These are phyloP conservation scores for Gallinago stenura DNA, from an alignment of 2,797 vertebrate species.

Conservation along the genomic window DNA sequence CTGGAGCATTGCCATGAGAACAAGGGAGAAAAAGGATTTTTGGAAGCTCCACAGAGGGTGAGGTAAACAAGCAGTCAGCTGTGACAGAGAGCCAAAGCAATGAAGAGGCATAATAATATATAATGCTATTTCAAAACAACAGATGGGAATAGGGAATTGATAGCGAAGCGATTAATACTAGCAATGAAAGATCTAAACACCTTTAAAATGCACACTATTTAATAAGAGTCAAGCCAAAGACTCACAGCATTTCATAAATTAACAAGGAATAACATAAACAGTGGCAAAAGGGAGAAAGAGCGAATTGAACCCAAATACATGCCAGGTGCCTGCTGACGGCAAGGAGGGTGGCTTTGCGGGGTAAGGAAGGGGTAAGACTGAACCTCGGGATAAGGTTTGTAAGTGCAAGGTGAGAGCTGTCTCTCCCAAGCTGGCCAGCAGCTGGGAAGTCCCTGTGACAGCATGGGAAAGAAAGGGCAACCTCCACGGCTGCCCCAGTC, in stretches of 20 bases:
- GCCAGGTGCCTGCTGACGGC: neutral
- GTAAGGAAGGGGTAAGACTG: neutral
- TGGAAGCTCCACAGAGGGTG: slow-evolving; percentile 62
- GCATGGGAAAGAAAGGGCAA: neutral
- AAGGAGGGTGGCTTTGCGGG: neutral
- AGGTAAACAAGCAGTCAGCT: slow-evolving; percentile 76
- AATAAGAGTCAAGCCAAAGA: slow-evolving; percentile 68
- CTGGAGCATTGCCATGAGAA: slow-evolving; percentile 32
- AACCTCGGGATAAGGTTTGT: neutral
- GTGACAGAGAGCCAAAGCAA: slow-evolving; percentile 70
- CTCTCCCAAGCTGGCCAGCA: neutral
- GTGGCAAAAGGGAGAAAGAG: slow-evolving; percentile 13
- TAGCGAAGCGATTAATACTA: slow-evolving; percentile 73
- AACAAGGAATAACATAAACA: slow-evolving; percentile 48
- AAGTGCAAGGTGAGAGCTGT: neutral
- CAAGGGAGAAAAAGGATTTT: slow-evolving; percentile 40
- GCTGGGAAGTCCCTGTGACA: neutral
- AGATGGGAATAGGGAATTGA: slow-evolving; percentile 78
- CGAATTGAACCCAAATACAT: neutral
- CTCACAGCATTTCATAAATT: slow-evolving; percentile 73
- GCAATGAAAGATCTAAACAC: slow-evolving; percentile 73
- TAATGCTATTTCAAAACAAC: slow-evolving; percentile 74
- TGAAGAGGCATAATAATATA: slow-evolving; percentile 74
- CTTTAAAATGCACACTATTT: slow-evolving; percentile 74
- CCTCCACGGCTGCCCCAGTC: neutral